Evolutionary conservation across 2,113 vertebrate species (phyloP), one percentile per base, ranked within the genome.

Genomic region (Ursus arctos): DNA sequence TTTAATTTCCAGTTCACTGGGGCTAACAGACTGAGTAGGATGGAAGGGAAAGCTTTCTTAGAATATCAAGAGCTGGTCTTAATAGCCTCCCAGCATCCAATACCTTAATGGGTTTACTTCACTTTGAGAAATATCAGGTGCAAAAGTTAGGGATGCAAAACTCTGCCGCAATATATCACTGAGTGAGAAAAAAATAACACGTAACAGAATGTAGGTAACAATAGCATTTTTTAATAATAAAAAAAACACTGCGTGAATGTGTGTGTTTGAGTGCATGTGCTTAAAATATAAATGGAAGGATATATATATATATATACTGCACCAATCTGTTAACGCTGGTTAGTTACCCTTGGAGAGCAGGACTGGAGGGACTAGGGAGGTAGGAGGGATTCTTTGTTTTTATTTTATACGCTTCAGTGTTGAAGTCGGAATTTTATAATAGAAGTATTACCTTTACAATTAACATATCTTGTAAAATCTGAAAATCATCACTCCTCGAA

Each of bases 1-100:
- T 98, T 98, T 96, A 88, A 95, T 98, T 97, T 97, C 94, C 74
- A 88, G 94, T 97, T 96, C 97, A 86, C 87, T 61, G 84, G 40
- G 81, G 88, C 92, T 82, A 92, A 96, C 81, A 88, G 63, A 90
- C 79, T 65, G 77, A 72, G 36, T 40, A 51, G 77, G 40, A 31
- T 81, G 40, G 80, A 69, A 43, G n/a, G 40, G 36, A 81, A 33
- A 57, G 65, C 61, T 81, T 88, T 84, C 96, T 87, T 33, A 82
- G 49, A 81, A 89, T 36, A 22, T 77, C 36, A 83, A 87, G 80
- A 91, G n/a, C 63, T 72, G 47, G 77, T 91, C 61, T 95, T 83
- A 90, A 80, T 65, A 28, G 47, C n/a, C 61, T 90, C 83, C 76
- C 3, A 0, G 33, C 83, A 71, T 69, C 43, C 19, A 33, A 51